Base-by-base conservation (phyloP, 2,888 invertebrate species). In the Apoda limacodes region DNA sequence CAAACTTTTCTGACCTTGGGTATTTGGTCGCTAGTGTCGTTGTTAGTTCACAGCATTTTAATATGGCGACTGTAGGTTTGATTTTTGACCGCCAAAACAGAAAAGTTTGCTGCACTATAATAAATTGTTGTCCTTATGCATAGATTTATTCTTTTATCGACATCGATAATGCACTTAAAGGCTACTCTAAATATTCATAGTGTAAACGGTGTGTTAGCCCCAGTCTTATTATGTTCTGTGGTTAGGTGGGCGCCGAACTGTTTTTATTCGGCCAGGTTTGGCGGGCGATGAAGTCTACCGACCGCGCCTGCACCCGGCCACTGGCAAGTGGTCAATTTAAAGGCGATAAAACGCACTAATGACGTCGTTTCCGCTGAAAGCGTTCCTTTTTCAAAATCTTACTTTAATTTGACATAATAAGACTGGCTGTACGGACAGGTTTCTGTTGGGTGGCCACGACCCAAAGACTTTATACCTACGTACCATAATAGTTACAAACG, bases 201-300 rank as follows among this genome's bases (percentile, higher is more conserved):
- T 60, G 62, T 69, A 69, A 66, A 60, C 65, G 50, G 32, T 47
- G 44, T 43, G n/a, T n/a, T n/a, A 33, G 39, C 55, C 52, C 55
- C 53, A 24, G 24, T 30, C 25, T 28, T 22, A 13, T 13, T 10
- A 13, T n/a, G n/a, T n/a, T n/a, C n/a, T n/a, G 35, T 44, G 50
- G 49, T 51, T 50, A 69, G 60, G 55, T 58, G 57, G 57, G 52
- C 49, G 50, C 48, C n/a, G n/a, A n/a, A 47, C 45, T 70, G 71
- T 72, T 72, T 63, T 70, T 62, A 64, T 63, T 51, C 50, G 48
- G 54, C 52, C 58, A 45, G 48, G 45, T 49, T 52, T 40, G 43
- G 46, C 45, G 45, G 46, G 49, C 48, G 59, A 53, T 59, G 62
- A 60, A 56, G 61, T 52, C 52, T 46, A 39, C 40, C 46, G 59